These are phyloP conservation scores for Mobula hypostoma DNA, from an alignment of 2,113 vertebrate genomes.

Conservation along the genomic window DNA sequence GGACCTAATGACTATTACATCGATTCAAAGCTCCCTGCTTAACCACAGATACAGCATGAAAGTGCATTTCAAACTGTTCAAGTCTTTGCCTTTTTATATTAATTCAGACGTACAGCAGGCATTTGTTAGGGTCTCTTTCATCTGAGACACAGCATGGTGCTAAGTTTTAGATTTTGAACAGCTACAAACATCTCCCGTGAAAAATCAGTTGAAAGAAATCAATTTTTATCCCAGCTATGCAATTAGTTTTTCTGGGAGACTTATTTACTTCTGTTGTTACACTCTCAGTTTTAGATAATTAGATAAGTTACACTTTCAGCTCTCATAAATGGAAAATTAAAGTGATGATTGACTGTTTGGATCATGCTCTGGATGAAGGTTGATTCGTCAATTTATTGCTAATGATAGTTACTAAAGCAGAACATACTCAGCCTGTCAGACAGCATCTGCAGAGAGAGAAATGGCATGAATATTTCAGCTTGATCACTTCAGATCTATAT, in stretches of 20 bases:
- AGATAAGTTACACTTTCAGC: background rate
- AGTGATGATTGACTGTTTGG: background rate
- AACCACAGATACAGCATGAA: constrained; percentile 10
- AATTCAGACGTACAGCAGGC: background rate
- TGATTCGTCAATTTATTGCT: background rate
- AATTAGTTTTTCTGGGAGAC: background rate
- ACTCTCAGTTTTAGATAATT: background rate
- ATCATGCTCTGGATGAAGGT: background rate
- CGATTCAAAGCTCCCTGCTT: constrained; percentile 37
- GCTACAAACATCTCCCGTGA: background rate
- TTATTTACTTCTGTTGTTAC: background rate
- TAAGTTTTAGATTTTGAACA: background rate
- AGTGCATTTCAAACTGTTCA: constrained; percentile 22
- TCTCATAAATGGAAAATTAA: background rate
- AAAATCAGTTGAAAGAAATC: background rate
- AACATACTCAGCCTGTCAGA: no score
- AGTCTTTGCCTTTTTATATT: background rate
- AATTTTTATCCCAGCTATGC: background rate
- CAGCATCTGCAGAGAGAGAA: no score
- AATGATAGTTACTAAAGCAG: no score
- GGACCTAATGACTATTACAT: constrained; percentile 39
- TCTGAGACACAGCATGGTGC: background rate
- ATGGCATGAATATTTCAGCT: no score
- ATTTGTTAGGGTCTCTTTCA: background rate
- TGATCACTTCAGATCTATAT: no score